Evolutionary conservation across 30 jellyfish, hydroid and myxozoan genomes (phyloP).

Genomic region (Hydra vulgaris): DNA sequence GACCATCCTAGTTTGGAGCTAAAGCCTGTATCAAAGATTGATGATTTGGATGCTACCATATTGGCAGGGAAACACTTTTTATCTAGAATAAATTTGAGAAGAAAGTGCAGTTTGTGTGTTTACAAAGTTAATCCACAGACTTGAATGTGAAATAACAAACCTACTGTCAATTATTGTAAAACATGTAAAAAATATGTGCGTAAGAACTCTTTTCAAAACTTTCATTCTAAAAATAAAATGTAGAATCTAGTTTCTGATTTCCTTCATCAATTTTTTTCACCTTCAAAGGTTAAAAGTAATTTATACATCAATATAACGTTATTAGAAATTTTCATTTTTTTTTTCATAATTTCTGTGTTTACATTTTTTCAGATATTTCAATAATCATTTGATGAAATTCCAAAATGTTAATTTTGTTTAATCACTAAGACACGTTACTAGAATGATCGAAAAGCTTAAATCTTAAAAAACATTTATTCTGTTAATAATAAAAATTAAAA

Average conservation of each 20-base stretch:
- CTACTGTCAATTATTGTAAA: constrained; percentile 15
- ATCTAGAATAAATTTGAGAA: constrained; percentile 28
- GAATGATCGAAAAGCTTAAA: too few relatives aligned
- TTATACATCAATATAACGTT: background rate
- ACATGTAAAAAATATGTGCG: constrained; percentile 35
- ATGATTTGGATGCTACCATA: constrained; percentile 19
- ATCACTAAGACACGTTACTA: too few relatives aligned
- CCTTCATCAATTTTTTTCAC: background rate
- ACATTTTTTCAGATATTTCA: background rate
- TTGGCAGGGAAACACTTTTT: constrained; percentile 38
- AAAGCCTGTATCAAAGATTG: background rate
- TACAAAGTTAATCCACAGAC: constrained; percentile 11
- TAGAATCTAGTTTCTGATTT: constrained; percentile 1
- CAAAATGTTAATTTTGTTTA: background rate
- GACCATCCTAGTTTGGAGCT: background rate
- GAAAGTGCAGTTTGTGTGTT: constrained; percentile 22
- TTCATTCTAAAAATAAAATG: background rate
- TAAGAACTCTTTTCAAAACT: background rate
- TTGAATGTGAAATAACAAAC: constrained; percentile 16
- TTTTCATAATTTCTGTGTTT: background rate
- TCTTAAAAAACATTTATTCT: too few relatives aligned
- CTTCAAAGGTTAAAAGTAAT: background rate
- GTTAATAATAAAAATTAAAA: too few relatives aligned
- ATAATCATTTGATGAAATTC: background rate
- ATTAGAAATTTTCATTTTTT: background rate